phyloP scores from a whole-genome alignment of 2,113 vertebrate species.

The Microtus montanus region DNA sequence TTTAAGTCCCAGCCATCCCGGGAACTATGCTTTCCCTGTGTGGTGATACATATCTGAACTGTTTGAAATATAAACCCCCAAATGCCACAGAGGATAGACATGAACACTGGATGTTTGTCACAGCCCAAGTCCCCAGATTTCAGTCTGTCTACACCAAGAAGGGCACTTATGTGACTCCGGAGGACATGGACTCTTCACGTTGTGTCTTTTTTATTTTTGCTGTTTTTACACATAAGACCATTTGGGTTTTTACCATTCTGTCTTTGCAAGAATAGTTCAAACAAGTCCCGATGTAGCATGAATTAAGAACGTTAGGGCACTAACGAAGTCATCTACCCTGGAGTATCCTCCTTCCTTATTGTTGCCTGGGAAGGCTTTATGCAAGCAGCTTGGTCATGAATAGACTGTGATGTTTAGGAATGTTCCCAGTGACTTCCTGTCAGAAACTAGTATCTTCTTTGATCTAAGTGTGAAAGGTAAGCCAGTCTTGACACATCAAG shows the following conservation, averaged over 20 bases:
- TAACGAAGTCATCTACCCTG: background rate
- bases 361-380: background rate
- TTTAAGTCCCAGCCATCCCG: background rate
- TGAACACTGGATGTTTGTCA: background rate
- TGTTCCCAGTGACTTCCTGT: background rate
- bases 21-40: background rate
- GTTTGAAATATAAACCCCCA: background rate
- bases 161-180: background rate
- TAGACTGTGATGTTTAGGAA: background rate
- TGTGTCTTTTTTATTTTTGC: background rate
- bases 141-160: background rate
- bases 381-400: background rate
- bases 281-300: background rate
- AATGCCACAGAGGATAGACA: background rate
- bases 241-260: background rate
- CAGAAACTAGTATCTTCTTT: background rate
- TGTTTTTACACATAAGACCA: background rate
- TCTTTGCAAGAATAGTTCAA: background rate
- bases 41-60: background rate
- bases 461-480: background rate
- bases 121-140: background rate
- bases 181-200: background rate
- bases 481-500: background rate
- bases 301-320: too few species aligned
- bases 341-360: background rate